Conservation (phyloP, 1,140 invertebrate species). For the Sipha flava region DNA sequence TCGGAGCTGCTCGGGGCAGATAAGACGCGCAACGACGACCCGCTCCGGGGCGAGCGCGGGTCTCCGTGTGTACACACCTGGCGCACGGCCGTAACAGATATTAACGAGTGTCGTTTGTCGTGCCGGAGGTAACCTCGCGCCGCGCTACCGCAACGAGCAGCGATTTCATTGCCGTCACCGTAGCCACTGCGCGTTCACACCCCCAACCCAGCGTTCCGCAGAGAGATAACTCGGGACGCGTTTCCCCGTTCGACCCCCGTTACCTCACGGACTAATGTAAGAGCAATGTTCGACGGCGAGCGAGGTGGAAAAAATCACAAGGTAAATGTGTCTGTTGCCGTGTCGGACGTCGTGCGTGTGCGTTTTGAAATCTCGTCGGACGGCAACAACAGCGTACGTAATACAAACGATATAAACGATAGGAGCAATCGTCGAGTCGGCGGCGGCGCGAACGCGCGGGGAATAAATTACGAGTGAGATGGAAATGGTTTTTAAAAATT, state of each 20-base stretch:
- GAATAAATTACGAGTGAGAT: neutral
- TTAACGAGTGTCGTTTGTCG: constrained; percentile 15
- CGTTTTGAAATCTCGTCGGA: neutral
- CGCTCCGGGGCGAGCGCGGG: neutral
- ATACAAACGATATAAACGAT: neutral
- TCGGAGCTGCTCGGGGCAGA: constrained; percentile 14
- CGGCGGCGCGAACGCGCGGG: neutral
- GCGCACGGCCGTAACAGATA: neutral
- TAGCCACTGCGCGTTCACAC: too few species aligned
- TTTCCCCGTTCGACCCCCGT: neutral
- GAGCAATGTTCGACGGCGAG: too few species aligned
- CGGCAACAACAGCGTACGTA: neutral
- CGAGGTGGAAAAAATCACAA: too few species aligned
- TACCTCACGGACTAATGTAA: too few species aligned
- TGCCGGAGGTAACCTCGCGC: neutral
- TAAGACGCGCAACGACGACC: constrained; percentile 9
- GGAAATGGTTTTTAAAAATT: neutral
- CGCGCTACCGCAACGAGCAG: too few species aligned
- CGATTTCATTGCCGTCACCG: too few species aligned
- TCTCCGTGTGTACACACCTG: neutral
- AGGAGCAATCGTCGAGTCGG: neutral
- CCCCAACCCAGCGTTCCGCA: too few species aligned
- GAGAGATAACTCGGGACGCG: neutral
- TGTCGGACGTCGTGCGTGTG: too few species aligned
- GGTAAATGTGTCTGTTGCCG: too few species aligned